phyloP scores from a whole-genome alignment of 2,113 vertebrate genomes.

The Xiphorhynchus elegans region DNA sequence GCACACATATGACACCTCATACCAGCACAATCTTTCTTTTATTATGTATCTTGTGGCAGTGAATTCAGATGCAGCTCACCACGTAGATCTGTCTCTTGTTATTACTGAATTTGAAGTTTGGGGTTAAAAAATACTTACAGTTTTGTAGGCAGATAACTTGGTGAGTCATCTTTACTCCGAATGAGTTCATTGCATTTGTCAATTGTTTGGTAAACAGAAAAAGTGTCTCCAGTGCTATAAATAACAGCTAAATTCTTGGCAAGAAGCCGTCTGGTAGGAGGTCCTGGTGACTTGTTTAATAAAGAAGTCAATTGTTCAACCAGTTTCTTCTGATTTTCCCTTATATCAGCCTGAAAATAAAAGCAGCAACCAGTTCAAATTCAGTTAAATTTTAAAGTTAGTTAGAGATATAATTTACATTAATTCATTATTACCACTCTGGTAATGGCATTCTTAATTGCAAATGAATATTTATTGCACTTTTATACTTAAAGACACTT shows the following conservation, averaged over 20 bases:
- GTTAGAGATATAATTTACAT: not conserved
- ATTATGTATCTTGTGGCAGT: not conserved
- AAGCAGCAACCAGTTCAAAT: not conserved
- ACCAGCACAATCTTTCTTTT: not conserved
- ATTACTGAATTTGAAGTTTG: not conserved
- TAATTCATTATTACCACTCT: not conserved
- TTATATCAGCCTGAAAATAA: slow-evolving; percentile 82
- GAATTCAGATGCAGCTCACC: not conserved
- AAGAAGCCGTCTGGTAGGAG: slow-evolving; percentile 86
- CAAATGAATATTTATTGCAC: not conserved
- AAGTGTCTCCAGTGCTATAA: slow-evolving; percentile 87
- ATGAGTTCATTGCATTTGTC: slow-evolving; percentile 94
- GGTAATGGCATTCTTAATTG: not conserved
- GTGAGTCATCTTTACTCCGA: slow-evolving; percentile 94
- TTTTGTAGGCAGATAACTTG: slow-evolving; percentile 90
- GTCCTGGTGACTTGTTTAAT: slow-evolving; percentile 88
- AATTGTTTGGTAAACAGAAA: slow-evolving; percentile 85
- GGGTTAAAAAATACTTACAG: slow-evolving; percentile 80
- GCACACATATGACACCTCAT: not conserved
- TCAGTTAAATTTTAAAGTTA: not conserved
- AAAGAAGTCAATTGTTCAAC: slow-evolving; percentile 85
- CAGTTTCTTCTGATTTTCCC: slow-evolving; percentile 86
- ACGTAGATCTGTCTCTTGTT: not conserved
- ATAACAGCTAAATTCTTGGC: slow-evolving; percentile 87
- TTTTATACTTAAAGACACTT: not conserved